Evolutionary conservation across 2,797 vertebrate genomes (phyloP), one percentile per base, ranked within the genome.

Genomic region (Sebastes glaucus): DNA sequence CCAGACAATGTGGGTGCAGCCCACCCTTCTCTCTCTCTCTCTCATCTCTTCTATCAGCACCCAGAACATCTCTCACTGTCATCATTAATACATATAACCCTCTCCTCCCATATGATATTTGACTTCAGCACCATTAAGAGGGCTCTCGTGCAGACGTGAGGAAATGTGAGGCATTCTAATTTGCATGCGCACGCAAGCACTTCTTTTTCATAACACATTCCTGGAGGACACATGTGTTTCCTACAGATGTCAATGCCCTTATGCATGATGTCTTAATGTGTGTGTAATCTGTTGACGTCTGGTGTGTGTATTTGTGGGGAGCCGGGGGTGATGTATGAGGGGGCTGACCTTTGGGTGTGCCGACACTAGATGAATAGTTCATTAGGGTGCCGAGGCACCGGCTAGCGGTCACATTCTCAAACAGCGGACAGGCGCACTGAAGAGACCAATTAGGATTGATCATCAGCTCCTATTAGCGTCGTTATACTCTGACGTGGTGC

Each of bases 361-460:
- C 81, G 72, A 77, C 70, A 77, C 84, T 55, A 84, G 89, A 94
- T 93, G 88, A 95, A 94, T 94, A 90, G 88, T 92, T 94, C 89
- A 95, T 95, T 90, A 93, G 83, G 78, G 78, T 63, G 74, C 62
- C 22, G 76, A 87, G 83, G 83, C 87, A 78, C 57, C 70, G 61
- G 88, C 89, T 78, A 84, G 88, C 82, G 73, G 84, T 89, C 89
- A 89, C 89, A 92, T 92, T 89, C 89, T 85, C 85, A 82, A 88
- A 85, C 76, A 70, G 83, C 72, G 67, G 82, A 90, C 88, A 87
- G 81, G 64, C 77, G 62, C 87, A 90, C 93, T 92, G 92, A 94
- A 89, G 94, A 95, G 93, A 94, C 94, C 94, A 95, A 96, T 96
- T 96, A 95, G 94, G 90, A 95, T 95, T 94, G 95, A 96, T 95